Conservation (phyloP, 2,888 invertebrate genomes). For the Ophion costatus region DNA sequence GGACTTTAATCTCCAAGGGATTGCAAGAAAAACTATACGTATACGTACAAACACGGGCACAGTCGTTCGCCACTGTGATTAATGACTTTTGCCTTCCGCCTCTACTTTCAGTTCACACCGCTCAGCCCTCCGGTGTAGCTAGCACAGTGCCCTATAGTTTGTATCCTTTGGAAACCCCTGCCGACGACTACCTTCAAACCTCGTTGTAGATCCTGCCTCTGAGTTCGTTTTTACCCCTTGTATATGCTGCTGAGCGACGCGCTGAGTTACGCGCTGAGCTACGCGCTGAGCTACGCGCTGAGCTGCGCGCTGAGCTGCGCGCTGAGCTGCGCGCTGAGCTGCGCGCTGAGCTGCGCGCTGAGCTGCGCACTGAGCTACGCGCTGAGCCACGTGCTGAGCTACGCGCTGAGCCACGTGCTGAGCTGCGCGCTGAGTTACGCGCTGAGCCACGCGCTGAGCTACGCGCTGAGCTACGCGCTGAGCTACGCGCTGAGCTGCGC, state of each 20-base stretch:
- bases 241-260: background rate
- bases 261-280: constrained; percentile 1
- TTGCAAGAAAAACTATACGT: constrained; percentile 19
- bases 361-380: background rate
- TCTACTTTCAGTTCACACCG: constrained; percentile 31
- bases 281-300: constrained; percentile 3
- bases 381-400: constrained; percentile 19
- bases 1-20: constrained; percentile 31
- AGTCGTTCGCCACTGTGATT: constrained; percentile 37
- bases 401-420: background rate
- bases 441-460: constrained; percentile 16
- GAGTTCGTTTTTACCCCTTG: constrained; percentile 3
- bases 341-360: constrained; percentile 4
- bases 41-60: background rate
- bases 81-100: constrained; percentile 48
- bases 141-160: constrained; percentile 16
- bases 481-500: background rate
- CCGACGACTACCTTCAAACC: constrained; percentile 5
- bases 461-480: constrained; percentile 1
- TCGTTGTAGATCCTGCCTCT: background rate
- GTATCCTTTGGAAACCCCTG: constrained; percentile 25
- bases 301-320: no score
- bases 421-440: background rate
- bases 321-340: constrained; percentile 4
- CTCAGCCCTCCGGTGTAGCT: background rate